Percentiles rank a stretch among this genome's conserved stretches.
These are phyloP conservation scores for Bembecia ichneumoniformis DNA, from an alignment of 2,888 invertebrate genomes.

Conservation along the genomic window DNA sequence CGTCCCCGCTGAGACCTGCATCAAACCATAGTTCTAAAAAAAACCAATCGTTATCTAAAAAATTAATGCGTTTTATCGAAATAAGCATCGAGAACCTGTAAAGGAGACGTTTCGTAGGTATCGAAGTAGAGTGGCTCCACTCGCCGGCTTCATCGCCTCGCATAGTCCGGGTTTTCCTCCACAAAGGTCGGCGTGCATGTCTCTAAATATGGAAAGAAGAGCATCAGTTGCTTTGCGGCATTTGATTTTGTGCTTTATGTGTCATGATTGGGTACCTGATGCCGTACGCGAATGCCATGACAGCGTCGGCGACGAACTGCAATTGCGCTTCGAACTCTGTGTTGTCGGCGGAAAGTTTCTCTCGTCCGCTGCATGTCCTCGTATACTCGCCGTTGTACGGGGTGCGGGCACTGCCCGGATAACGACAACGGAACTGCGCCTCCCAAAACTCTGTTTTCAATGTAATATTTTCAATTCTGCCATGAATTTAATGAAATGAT, in stretches of 20 bases:
- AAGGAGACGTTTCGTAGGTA: slow-evolving; percentile 90
- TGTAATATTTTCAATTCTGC: too few relatives aligned
- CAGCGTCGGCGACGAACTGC: slow-evolving; percentile 96
- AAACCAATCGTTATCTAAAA: background rate
- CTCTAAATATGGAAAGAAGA: slow-evolving; percentile 62
- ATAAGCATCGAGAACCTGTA: slow-evolving; percentile 26
- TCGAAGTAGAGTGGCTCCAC: slow-evolving; percentile 87
- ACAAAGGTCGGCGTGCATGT: slow-evolving; percentile 89
- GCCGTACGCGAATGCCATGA: slow-evolving; percentile 93
- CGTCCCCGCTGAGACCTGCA: slow-evolving; percentile 88
- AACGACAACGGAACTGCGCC: slow-evolving; percentile 90
- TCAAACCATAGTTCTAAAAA: background rate
- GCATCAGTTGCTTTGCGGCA: background rate
- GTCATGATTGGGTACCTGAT: slow-evolving; percentile 68
- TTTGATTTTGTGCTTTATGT: background rate
- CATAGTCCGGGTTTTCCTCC: slow-evolving; percentile 83
- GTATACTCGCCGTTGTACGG: slow-evolving; percentile 84
- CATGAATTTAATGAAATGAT: too few relatives aligned
- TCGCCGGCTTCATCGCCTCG: slow-evolving; percentile 89
- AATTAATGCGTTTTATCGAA: slow-evolving; percentile 1
- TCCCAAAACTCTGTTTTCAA: slow-evolving; percentile 88
- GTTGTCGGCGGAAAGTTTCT: slow-evolving; percentile 80
- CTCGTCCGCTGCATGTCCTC: slow-evolving; percentile 81
- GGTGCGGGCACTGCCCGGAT: slow-evolving; percentile 83
- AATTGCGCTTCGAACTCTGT: slow-evolving; percentile 92